Percentiles rank a stretch among this genome's conserved stretches.
phyloP scores from a whole-genome alignment of 2,113 vertebrate species.

The Nycticorax nycticorax region DNA sequence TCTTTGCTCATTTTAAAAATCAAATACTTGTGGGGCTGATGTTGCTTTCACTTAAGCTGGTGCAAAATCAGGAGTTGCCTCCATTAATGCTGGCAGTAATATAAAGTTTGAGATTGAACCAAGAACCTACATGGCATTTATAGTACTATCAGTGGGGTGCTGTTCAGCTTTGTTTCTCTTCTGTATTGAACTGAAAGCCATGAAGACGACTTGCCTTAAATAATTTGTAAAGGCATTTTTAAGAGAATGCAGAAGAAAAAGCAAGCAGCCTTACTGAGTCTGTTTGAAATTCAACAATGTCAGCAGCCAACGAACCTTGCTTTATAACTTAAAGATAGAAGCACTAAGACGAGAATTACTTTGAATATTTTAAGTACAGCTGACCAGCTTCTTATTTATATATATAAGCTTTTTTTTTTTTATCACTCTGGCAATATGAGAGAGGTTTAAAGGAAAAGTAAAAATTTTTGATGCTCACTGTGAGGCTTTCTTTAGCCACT shows the following conservation, averaged over 20 bases:
- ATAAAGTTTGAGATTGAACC: neutral
- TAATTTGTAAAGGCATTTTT: constrained; percentile 31
- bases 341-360: constrained; percentile 36
- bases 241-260: neutral
- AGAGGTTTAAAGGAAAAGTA: neutral
- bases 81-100: neutral
- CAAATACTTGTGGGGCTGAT: neutral
- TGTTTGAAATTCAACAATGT: constrained; percentile 39
- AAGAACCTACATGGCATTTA: neutral
- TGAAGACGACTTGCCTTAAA: neutral
- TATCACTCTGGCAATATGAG: neutral
- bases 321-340: neutral
- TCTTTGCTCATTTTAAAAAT: neutral
- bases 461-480: neutral
- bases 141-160: neutral
- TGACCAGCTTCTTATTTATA: constrained; percentile 33
- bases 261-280: neutral
- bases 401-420: neutral
- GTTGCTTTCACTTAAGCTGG: neutral
- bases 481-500: neutral
- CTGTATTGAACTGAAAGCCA: neutral
- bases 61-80: neutral
- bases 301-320: constrained; percentile 38
- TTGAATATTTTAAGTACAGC: constrained; percentile 49
- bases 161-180: neutral